Base-by-base conservation (phyloP, 1,140 invertebrate species). In the Branchinecta lynchi region DNA sequence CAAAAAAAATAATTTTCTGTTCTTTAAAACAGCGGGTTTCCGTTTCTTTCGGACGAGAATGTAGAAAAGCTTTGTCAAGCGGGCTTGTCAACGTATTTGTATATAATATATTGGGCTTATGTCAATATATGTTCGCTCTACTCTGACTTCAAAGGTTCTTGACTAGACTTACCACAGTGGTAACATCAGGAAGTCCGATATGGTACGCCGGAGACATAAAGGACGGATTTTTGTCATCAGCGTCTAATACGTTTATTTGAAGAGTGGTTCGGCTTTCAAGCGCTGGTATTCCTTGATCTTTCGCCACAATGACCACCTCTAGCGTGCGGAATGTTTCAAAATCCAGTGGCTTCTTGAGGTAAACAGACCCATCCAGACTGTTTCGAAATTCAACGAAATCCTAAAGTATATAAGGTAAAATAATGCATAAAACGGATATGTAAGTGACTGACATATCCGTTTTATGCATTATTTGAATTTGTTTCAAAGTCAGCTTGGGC, bases 191-290 rank as follows among this genome's bases (percentile, higher is more conserved):
- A 68, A 93, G 73, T 17, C 83, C 78, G 0, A 87, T 84, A 32
- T 82, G 84, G 76, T 94, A 95, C 73, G 87, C 83, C 60, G 92
- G 86, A 68, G 87, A 83, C 3, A 83, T 73, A 79, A 93, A 94
- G 66, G 76, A 74, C 6, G 92, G 92, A 81, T 94, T 94, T 80
- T 94, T 92, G 80, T 96, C 92, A 76, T 96, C 92, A 0, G 91
- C 90, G 78, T 96, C 92, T 7, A 90, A 84, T 5, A 94, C 86
- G 69, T 89, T 85, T 0, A 94, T 86, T 0, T 84, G 83, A 9
- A 95, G 81, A 32, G 83, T 79, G 0, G 90, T 90, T 71, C 88
- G 86, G 43, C 87, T 86, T 71, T 82, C 83, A 71, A 84, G 83
- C 0, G 90, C 86, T 10, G 90, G 90, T 71, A 84, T 82, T 43